Evolutionary conservation across 2,888 invertebrate genomes (phyloP).

Genomic region (Yponomeuta plumbellus): DNA sequence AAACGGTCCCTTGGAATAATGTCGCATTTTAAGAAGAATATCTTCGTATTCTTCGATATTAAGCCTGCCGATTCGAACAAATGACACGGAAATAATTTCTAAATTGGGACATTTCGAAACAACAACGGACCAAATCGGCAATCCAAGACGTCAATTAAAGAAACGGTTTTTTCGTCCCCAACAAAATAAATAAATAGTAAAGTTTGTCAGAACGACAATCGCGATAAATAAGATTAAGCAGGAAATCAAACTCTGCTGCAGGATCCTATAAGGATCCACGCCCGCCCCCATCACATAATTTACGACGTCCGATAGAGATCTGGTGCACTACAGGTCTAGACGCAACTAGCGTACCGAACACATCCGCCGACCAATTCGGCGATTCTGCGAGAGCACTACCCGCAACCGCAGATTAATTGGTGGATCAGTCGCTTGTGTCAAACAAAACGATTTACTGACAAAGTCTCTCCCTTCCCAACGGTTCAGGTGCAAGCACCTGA

Average conservation of each 20-base stretch:
- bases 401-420: neutral
- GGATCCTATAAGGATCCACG: slow-evolving; percentile 42
- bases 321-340: slow-evolving; percentile 64
- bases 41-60: too few relatives aligned
- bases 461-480: slow-evolving; percentile 10
- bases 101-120: neutral
- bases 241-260: slow-evolving; percentile 42
- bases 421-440: neutral
- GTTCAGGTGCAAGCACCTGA: slow-evolving; percentile 11
- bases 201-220: neutral
- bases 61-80: neutral
- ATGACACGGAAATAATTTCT: neutral
- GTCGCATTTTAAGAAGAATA: too few relatives aligned
- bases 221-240: slow-evolving; percentile 9
- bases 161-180: neutral
- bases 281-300: slow-evolving; percentile 64
- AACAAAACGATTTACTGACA: neutral
- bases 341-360: slow-evolving; percentile 60
- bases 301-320: slow-evolving; percentile 63
- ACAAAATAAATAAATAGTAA: neutral
- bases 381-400: neutral
- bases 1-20: too few relatives aligned
- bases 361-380: slow-evolving; percentile 48
- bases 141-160: neutral
- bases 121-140: neutral